Conservation (phyloP, 2,888 invertebrate genomes). For the Lithophane ornitopus region DNA sequence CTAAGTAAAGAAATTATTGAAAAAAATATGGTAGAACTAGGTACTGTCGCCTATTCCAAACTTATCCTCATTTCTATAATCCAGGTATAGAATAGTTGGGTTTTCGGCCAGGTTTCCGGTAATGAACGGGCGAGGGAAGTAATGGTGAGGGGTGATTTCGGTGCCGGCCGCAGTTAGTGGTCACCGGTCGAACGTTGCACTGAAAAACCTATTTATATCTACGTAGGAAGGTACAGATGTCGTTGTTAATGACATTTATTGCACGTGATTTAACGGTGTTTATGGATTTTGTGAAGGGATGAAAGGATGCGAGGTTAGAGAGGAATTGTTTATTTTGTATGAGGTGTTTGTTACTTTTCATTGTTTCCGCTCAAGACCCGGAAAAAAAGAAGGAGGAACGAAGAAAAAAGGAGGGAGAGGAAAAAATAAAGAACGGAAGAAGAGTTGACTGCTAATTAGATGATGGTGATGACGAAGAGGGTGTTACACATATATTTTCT, state of each 20-base stretch:
- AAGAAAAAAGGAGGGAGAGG: too few relatives aligned
- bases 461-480: not conserved
- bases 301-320: not conserved
- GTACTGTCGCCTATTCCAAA: not conserved
- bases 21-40: too few relatives aligned
- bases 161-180: conserved; percentile 70
- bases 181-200: conserved; percentile 58
- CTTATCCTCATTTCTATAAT: conserved; percentile 35
- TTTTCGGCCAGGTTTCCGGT: conserved; percentile 73
- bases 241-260: conserved; percentile 54
- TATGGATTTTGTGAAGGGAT: conserved; percentile 11
- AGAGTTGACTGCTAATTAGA: not conserved
- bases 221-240: conserved; percentile 6
- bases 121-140: conserved; percentile 75
- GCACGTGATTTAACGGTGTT: conserved; percentile 46
- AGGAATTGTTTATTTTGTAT: conserved; percentile 3
- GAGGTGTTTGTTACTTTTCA: not conserved
- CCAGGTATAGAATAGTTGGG: conserved; percentile 62
- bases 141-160: conserved; percentile 73
- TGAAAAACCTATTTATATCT: conserved; percentile 57
- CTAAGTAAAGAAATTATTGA: too few relatives aligned
- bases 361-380: not conserved
- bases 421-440: too few relatives aligned
- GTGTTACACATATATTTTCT: not conserved
- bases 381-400: too few relatives aligned